phyloP scores from a whole-genome alignment of 2,888 invertebrate species.

The Apotomis capreana region DNA sequence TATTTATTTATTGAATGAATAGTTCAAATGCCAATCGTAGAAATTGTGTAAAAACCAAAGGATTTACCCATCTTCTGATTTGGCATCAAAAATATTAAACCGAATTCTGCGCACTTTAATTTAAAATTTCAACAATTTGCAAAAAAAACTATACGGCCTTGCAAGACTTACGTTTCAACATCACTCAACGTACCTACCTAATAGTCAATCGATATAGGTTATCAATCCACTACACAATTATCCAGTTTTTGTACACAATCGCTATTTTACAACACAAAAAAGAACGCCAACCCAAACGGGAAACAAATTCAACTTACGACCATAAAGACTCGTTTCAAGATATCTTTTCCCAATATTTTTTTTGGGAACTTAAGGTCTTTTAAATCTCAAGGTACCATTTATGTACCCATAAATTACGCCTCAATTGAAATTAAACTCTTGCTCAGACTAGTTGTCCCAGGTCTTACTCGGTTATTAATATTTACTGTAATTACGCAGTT shows the following conservation, averaged over 20 bases:
- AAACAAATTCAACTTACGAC: not conserved
- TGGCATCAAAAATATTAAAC: not conserved
- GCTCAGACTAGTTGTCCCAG: slow-evolving; percentile 36
- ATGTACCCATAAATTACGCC: slow-evolving; percentile 34
- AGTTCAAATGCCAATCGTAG: too few species aligned
- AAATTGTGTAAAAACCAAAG: too few species aligned
- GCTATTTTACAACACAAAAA: slow-evolving; percentile 11
- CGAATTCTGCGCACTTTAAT: not conserved
- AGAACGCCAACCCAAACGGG: not conserved
- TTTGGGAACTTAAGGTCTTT: not conserved
- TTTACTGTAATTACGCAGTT: slow-evolving; percentile 37
- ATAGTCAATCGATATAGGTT: slow-evolving; percentile 35
- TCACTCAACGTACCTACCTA: slow-evolving; percentile 28
- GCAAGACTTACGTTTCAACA: slow-evolving; percentile 25
- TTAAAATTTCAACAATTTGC: not conserved
- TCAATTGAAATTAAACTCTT: slow-evolving; percentile 41
- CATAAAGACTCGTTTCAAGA: not conserved
- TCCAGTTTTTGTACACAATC: slow-evolving; percentile 34
- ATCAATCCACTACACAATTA: slow-evolving; percentile 33
- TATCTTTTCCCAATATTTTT: not conserved
- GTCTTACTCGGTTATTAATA: slow-evolving; percentile 36
- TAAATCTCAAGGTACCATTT: slow-evolving; percentile 9
- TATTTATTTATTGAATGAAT: too few species aligned
- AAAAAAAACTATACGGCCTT: not conserved
- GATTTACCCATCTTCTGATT: too few species aligned